Percentiles rank a stretch among this genome's conserved stretches.
Evolutionary conservation across 2,797 vertebrate species (phyloP).

Genomic region (Gobionotothen gibberifrons): DNA sequence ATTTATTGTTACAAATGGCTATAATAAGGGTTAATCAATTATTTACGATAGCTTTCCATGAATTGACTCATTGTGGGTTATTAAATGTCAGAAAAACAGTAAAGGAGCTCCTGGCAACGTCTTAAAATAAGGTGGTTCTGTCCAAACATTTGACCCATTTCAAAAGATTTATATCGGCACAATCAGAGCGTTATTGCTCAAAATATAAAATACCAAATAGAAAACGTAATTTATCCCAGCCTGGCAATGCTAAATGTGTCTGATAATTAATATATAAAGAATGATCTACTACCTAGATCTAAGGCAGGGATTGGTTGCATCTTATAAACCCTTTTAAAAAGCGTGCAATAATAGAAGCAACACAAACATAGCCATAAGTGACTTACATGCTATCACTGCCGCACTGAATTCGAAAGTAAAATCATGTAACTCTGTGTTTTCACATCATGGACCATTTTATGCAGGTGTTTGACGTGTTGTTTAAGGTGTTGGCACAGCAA

Average conservation of each 20-base stretch:
- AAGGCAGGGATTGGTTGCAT: neutral
- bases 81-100: neutral
- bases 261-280: neutral
- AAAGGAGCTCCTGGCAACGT: neutral
- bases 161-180: neutral
- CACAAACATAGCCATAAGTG: neutral
- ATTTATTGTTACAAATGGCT: neutral
- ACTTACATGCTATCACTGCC: conserved; percentile 16
- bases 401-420: conserved; percentile 27
- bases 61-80: neutral
- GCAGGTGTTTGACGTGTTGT: conserved; percentile 76
- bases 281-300: conserved; percentile 1
- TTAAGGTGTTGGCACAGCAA: conserved; percentile 82
- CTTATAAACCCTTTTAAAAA: neutral
- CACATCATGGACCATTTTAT: conserved; percentile 68
- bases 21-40: neutral
- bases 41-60: neutral
- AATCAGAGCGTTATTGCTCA: neutral
- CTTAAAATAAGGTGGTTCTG: neutral
- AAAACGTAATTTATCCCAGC: neutral
- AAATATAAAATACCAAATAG: neutral
- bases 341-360: neutral
- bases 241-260: neutral
- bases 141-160: neutral
- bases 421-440: conserved; percentile 60